Evolutionary conservation across 2,888 invertebrate species (phyloP), one percentile per base, ranked within the genome.

Genomic region (Aphelenchoides bicaudatus): DNA sequence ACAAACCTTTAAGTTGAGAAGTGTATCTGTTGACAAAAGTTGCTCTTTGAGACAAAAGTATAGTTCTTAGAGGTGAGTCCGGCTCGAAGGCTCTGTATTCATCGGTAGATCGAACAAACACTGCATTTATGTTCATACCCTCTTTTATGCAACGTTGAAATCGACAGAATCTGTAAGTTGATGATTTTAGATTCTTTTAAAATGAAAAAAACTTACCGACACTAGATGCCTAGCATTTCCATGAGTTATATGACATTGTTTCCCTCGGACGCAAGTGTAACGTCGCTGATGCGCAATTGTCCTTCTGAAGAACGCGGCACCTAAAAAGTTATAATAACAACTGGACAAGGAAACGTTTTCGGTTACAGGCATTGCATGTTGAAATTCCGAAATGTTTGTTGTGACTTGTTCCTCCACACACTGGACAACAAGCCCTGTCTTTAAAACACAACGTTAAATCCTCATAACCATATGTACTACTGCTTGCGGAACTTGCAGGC

Each of bases 21-120:
- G 43, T 25, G 43, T 43, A 43, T 10, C 43, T 19, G 25, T 43
- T 43, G 43, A 43, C 43, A 25, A 43, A 43, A 25, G 43, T 43
- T n/a, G 43, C 10, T 8, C 43, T 19, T 43, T 43, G 43, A 43
- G 43, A 19, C 43, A 43, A 43, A n/a, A 43, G 43, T 21, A 43
- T 43, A 19, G 16, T 6, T n/a, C 43, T 19, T 21, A 43, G 43
- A 10, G 43, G 43, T 6, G 43, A 43, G 23, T 43, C 43, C 21
- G 43, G 8, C 8, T 43, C 43, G 23, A 43, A 43, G 23, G 10
- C 10, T 10, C 43, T 6, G 43, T 19, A 43, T 25, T 43, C 43
- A 25, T 43, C 43, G 10, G 43, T 43, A 10, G 43, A 43, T 6
- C 43, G 43, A 10, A 43, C 43, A n/a, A 43, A 43, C 43, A 43